phyloP scores from a whole-genome alignment of 2,113 vertebrate genomes.

The Pseudopodoces humilis region DNA sequence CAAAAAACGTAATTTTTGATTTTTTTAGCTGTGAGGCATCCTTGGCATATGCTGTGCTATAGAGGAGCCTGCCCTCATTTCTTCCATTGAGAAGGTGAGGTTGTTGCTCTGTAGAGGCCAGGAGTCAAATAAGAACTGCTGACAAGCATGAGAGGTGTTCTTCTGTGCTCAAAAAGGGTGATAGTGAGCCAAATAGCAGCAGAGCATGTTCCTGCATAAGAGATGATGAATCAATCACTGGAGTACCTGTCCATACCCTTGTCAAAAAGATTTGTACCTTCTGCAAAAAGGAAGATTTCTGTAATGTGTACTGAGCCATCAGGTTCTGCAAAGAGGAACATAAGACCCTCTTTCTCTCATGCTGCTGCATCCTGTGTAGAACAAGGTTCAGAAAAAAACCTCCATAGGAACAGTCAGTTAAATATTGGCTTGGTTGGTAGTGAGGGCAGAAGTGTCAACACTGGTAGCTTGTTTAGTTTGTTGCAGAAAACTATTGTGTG shows the following conservation, averaged over 20 bases:
- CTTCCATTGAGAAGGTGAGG: not conserved
- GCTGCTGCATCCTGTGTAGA: not conserved
- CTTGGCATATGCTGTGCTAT: not conserved
- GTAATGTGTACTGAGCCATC: not conserved
- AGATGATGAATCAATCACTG: fast-evolving
- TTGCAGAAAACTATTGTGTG: not conserved
- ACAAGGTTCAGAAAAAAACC: not conserved
- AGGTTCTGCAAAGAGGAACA: not conserved
- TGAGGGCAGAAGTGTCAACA: not conserved
- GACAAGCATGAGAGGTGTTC: not conserved
- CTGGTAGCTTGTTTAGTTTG: not conserved
- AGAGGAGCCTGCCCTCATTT: not conserved
- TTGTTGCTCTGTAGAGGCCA: not conserved
- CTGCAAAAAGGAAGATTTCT: not conserved
- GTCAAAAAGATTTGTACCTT: not conserved
- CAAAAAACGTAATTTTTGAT: not conserved
- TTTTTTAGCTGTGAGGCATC: not conserved
- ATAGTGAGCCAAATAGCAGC: not conserved
- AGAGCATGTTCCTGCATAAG: not conserved
- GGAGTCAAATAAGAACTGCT: not conserved
- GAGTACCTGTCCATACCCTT: not conserved
- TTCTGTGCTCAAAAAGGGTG: not conserved
- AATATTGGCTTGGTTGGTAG: not conserved
- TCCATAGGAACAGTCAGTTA: not conserved
- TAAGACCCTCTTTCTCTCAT: not conserved